phyloP scores from a whole-genome alignment of 2,113 vertebrate species.

The Panthera uncia region DNA sequence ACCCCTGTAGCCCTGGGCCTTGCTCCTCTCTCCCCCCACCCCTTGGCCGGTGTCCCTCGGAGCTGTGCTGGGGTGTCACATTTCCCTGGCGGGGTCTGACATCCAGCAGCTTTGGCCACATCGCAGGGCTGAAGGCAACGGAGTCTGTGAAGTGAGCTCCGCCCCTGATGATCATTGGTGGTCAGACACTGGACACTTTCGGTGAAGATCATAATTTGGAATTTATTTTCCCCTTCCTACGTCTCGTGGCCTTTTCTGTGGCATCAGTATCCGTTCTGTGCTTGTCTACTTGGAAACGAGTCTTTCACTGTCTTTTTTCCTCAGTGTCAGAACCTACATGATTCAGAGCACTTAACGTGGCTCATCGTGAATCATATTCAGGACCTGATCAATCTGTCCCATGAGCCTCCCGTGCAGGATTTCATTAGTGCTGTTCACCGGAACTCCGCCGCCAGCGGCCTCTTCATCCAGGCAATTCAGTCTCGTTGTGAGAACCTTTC shows the following conservation, averaged over 20 bases:
- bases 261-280: fast-evolving
- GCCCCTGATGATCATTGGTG: fast-evolving
- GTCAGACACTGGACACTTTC: fast-evolving
- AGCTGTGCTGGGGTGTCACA: background rate
- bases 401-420: conserved; percentile 98
- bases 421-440: conserved; percentile 98
- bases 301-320: background rate
- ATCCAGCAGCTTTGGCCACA: fast-evolving
- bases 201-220: background rate
- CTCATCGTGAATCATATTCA: conserved; percentile 97
- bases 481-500: conserved; percentile 96
- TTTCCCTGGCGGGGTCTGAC: too few relatives aligned
- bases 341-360: conserved; percentile 98
- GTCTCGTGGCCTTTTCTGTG: background rate
- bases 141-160: background rate
- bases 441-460: conserved; percentile 97
- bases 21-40: background rate
- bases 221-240: background rate
- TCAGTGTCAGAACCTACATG: conserved; percentile 98
- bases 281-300: background rate
- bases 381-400: conserved; percentile 95
- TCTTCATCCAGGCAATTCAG: conserved; percentile 98
- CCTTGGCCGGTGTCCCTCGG: background rate
- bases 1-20: background rate
- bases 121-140: fast-evolving